Percentiles rank a stretch among this genome's conserved stretches.
These are phyloP conservation scores for Gymnosoma rotundatum DNA, from an alignment of 2,888 invertebrate species.

Conservation along the genomic window DNA sequence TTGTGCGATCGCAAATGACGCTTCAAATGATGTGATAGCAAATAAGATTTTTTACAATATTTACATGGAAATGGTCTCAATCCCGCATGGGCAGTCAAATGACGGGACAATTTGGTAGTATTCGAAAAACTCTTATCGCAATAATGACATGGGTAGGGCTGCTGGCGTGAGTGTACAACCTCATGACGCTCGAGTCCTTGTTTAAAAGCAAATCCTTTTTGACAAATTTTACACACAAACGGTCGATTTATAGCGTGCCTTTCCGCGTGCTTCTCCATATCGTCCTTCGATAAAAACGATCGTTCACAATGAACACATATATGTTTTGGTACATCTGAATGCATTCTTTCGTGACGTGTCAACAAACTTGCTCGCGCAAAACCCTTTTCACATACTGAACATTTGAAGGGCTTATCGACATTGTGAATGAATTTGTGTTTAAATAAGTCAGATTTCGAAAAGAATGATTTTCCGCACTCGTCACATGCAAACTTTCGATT, in stretches of 20 bases:
- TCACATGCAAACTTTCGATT: conserved; percentile 85
- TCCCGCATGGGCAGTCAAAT: conserved; percentile 88
- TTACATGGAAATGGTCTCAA: conserved; percentile 89
- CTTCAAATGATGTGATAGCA: conserved; percentile 90
- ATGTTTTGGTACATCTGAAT: conserved; percentile 84
- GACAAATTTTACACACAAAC: conserved; percentile 85
- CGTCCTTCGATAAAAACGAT: conserved; percentile 86
- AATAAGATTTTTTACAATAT: conserved; percentile 88
- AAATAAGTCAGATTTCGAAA: conserved; percentile 87
- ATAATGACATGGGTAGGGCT: conserved; percentile 86
- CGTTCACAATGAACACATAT: conserved; percentile 87
- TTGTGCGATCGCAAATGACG: conserved; percentile 81
- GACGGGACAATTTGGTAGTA: conserved; percentile 86
- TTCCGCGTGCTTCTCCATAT: conserved; percentile 86
- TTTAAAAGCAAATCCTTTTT: conserved; percentile 84
- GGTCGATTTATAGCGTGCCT: conserved; percentile 84
- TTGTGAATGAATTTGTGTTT: conserved; percentile 86
- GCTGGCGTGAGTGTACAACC: conserved; percentile 84
- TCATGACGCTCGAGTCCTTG: conserved; percentile 86
- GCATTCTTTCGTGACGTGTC: conserved; percentile 87
- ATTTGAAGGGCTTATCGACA: conserved; percentile 84
- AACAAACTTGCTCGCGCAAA: conserved; percentile 86
- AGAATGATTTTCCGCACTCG: conserved; percentile 85
- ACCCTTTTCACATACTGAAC: conserved; percentile 86
- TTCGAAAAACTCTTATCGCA: conserved; percentile 86